A percentile compares a stretch with the other conserved stretches of the same genome.
Evolutionary conservation across 2,888 invertebrate species (phyloP).

Genomic region (Athrips mouffetella): DNA sequence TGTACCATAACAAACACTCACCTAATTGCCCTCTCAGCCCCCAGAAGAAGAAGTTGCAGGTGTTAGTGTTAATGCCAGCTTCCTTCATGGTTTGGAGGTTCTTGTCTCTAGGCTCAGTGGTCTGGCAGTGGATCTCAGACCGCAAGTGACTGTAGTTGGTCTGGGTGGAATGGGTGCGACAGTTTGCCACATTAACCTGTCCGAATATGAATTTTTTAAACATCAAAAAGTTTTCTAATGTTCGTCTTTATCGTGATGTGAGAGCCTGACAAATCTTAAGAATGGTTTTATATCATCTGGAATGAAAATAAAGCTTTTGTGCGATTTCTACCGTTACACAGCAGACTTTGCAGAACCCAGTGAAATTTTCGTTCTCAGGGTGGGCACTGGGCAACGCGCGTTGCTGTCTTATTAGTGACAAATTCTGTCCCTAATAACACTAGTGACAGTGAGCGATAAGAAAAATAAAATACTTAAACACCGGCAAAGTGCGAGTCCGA

Average conservation of each 20-base stretch:
- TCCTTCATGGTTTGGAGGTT: background rate
- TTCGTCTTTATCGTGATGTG: too few species aligned
- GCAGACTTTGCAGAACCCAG: background rate
- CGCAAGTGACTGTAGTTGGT: background rate
- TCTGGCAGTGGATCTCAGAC: background rate
- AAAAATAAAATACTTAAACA: too few species aligned
- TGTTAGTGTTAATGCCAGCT: background rate
- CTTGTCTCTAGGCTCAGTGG: background rate
- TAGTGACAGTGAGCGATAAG: too few species aligned
- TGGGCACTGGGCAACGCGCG: too few species aligned
- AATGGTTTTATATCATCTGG: too few species aligned
- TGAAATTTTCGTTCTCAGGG: background rate
- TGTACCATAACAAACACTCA: too few species aligned
- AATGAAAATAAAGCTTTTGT: too few species aligned
- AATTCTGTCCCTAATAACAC: too few species aligned
- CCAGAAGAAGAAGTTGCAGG: background rate
- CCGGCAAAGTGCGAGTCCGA: too few species aligned
- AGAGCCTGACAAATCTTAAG: too few species aligned
- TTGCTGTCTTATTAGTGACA: too few species aligned
- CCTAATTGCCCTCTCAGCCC: slow-evolving; percentile 38
- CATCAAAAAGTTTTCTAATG: too few species aligned
- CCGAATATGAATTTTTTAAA: background rate
- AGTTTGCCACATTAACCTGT: background rate
- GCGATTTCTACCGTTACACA: background rate
- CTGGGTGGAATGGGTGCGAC: background rate